Conservation (phyloP, 2,888 invertebrate genomes). For the Cinara cedri region DNA sequence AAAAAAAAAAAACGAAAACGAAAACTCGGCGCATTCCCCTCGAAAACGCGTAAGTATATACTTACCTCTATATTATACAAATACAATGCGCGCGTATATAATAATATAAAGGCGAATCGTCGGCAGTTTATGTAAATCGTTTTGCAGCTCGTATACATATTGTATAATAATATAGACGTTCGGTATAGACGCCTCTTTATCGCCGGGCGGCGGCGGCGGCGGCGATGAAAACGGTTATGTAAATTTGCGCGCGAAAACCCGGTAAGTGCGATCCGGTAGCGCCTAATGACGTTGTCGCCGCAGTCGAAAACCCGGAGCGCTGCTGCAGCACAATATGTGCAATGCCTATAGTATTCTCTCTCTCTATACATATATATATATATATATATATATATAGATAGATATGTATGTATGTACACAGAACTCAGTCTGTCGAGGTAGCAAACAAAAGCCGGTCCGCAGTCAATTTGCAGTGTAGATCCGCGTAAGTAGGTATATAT, state of each 20-base stretch:
- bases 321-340: conserved; percentile 26
- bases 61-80: too few relatives aligned
- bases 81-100: too few relatives aligned
- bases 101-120: not conserved
- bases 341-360: conserved; percentile 6
- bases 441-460: conserved; percentile 19
- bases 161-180: not conserved
- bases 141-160: not conserved
- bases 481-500: not conserved
- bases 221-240: conserved; percentile 47
- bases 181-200: conserved; percentile 19
- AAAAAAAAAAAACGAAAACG: too few relatives aligned
- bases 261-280: conserved; percentile 32
- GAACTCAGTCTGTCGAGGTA: too few relatives aligned
- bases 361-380: too few relatives aligned
- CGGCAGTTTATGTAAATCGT: conserved; percentile 35
- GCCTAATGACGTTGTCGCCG: conserved; percentile 41
- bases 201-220: not conserved
- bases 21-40: too few relatives aligned
- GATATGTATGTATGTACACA: too few relatives aligned
- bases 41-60: too few relatives aligned
- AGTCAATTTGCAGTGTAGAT: conserved; percentile 53
- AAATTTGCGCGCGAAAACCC: conserved; percentile 41
- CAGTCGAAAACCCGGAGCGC: conserved; percentile 14
- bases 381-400: too few relatives aligned